Evolutionary conservation across 2,113 vertebrate species (phyloP), one percentile per base, ranked within the genome.

Genomic region (Galbula dea): DNA sequence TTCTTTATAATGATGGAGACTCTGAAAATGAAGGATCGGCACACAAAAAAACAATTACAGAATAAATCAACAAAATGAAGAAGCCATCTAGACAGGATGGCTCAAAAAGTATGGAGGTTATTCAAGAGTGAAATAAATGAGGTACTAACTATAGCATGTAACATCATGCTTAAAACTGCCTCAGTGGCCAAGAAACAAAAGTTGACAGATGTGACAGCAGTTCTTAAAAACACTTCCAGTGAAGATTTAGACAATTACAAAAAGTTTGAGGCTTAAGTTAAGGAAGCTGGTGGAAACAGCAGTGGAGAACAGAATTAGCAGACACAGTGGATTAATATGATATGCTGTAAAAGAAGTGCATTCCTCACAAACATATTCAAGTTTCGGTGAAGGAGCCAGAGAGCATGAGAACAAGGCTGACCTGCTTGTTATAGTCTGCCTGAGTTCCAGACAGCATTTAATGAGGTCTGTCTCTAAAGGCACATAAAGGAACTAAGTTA

Each of bases 341-440:
- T 91, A 58, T 12, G n/a, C 91, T 6, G 3, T 89, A 90, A 82
- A 90, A 94, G 65, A 81, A 90, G 57, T 5, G 11, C 89, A 45
- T 82, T 84, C 81, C 91, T 87, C 71, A 61, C 66, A 92, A 78
- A 91, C n/a, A 48, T 36, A 41, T 82, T 79, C 3, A 20, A 75
- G 62, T 82, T 92, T 79, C 9, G 3, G 8, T 46, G 4, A 85
- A 78, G 71, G 78, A 94, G 87, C 49, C 71, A 89, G 84, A 79
- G 93, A 91, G 69, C 89, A 85, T 91, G 87, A 88, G 89, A 94
- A 92, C 74, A 81, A 74, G 77, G 81, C 73, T 95, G 84, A 87
- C 84, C 89, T 78, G 87, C 69, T 90, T 78, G 52, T 36, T 82
- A n/a, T 11, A 82, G 77, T 69, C 83, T 86, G 67, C 76, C 36